phyloP scores from a whole-genome alignment of 1,140 invertebrate genomes.

The Psilanteris sp. region DNA sequence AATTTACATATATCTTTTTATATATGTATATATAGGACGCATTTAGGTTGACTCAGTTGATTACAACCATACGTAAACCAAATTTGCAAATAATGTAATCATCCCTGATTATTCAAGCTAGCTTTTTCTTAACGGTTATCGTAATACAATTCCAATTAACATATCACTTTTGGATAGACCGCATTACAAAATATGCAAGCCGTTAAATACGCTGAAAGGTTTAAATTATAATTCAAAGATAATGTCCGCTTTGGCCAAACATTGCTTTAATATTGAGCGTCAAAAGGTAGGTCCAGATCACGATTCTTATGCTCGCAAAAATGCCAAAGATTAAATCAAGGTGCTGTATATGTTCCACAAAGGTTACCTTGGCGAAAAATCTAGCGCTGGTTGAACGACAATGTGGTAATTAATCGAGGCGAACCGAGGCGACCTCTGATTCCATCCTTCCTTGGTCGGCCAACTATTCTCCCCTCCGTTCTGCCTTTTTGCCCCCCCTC shows the following conservation, averaged over 20 bases:
- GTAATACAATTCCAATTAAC: no score
- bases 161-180: no score
- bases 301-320: slow-evolving; percentile 65
- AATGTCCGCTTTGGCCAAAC: slow-evolving; percentile 42
- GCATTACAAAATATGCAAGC: slow-evolving; percentile 39
- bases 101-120: no score
- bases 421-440: slow-evolving; percentile 72
- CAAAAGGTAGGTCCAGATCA: slow-evolving; percentile 43
- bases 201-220: no score
- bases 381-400: slow-evolving; percentile 75
- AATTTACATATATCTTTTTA: no score
- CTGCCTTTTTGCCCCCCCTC: slow-evolving; percentile 54
- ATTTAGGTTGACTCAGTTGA: no score
- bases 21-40: no score
- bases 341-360: slow-evolving; percentile 63
- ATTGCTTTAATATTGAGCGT: slow-evolving; percentile 61
- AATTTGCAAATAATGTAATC: no score
- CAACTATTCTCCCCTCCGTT: slow-evolving; percentile 37
- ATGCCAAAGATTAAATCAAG: slow-evolving; percentile 73
- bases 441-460: slow-evolving; percentile 56
- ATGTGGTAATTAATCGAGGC: slow-evolving; percentile 81
- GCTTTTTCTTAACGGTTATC: no score
- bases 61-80: no score
- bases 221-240: slow-evolving; percentile 47
- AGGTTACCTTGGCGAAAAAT: slow-evolving; percentile 73